Base-by-base conservation (phyloP, 2,888 invertebrate species). In the Strigamia crassipes region DNA sequence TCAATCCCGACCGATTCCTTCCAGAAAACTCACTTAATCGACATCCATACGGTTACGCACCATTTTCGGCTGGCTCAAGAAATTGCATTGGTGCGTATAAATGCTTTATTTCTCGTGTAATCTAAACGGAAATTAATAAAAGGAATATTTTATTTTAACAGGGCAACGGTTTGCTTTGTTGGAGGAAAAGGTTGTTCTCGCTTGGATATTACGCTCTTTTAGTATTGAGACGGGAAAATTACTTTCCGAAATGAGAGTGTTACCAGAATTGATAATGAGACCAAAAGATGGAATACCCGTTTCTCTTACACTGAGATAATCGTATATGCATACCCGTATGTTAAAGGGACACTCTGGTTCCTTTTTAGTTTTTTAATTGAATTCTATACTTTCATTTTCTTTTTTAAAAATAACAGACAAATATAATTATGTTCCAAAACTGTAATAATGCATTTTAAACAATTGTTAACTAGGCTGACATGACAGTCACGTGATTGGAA, bases 141-240 rank as follows among this genome's bases (percentile, higher is more conserved):
- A 27, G 10, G 10, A 38, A 38, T 38, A 10, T 10, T 38, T 38
- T 38, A 38, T 38, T 38, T 5, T 38, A 2, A 38, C 34, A 79
- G 79, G 79, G 4, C 79, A 79, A 23, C 34, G 41, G 13, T 79
- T 79, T 79, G 79, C 79, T 15, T 13, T 79, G 42, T 18, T 79
- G 79, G 79, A 79, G 10, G 79, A 79, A 41, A 79, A 79, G 46
- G 21, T 79, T 6, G 23, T 79, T 79, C 27, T 79, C 9, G 18
- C 42, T 42, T 18, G 18, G 8, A 27, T 79, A 15, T 41, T 79
- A 9, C 46, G 79, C 18, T 42, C 41, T 4, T 79, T 79, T 79
- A 79, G 5, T 1, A 38, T 79, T 41, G 42, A 34, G 38, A 34
- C 79, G 18, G 10, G 9, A 15, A 12, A 8, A 42, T 0, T 1